Base-by-base conservation (phyloP, 2,797 vertebrate species). In the Smutsia temminckii region DNA sequence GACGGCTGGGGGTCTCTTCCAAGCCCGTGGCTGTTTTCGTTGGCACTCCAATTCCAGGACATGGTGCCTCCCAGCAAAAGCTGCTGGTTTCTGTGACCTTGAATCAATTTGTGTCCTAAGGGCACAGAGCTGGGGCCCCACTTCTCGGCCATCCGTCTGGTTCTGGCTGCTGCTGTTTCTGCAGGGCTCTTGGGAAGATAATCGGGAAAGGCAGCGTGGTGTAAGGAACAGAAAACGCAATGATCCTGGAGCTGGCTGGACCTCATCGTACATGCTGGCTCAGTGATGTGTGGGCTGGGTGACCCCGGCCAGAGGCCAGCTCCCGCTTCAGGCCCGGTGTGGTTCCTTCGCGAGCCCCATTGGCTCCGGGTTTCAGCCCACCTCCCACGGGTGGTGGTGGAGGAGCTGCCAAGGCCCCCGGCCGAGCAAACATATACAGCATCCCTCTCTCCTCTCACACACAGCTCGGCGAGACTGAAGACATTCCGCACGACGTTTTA, bases 11-110 rank as follows among this genome's bases (percentile, higher is more conserved):
- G 0, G 0, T 85, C 63, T 68, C n/a, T 79, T 93, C 89, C 91
- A 93, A 86, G 74, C 18, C 55, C 8, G 6, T 0, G 9, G 37
- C 23, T 93, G 13, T 91, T 97, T 87, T 91, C 92, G 86, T 92
- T 84, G 91, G 20, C 32, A 83, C 74, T 91, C 78, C 53, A 75
- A 0, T 81, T 64, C 83, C 27, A 78, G 68, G 91, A 71, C 78
- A 13, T 20, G 55, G 32, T 68, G 78, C 68, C 63, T 95, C 46
- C 46, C 32, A 6, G 37, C n/a, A 66, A 95, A 83, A 79, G 49
- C 32, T 59, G 64, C 77, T 77, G 80, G 66, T 42, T 74, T 57
- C 46, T 23, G 5, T 77, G 93, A 71, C 88, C 61, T 86, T 69
- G 51, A 80, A 75, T 63, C 46, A 34, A n/a, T 34, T 59, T 53